Evolutionary conservation across 2,797 vertebrate genomes (phyloP), one percentile per base, ranked within the genome.

Genomic region (Rhabdomys pumilio): DNA sequence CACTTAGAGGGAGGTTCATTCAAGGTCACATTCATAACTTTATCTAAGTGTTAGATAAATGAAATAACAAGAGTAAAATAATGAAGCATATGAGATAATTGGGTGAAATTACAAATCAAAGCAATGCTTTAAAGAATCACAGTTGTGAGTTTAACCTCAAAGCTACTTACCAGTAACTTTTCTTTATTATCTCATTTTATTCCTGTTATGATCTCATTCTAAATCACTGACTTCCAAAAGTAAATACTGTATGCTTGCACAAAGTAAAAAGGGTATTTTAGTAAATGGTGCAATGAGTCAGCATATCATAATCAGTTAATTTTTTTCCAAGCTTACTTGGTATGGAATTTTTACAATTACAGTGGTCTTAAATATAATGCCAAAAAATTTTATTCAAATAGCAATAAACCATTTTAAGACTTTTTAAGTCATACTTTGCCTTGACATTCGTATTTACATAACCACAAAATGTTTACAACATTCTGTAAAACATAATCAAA

Each of bases 141-240:
- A 57, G 15, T 59, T 53, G 88, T 92, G 63, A 72, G 8, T 69
- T 93, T 95, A 92, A 94, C 41, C 69, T 96, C 13, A 90, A 88
- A 77, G 24, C 8, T 63, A 9, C 63, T 92, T 53, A 29, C 53
- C 67, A 75, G 44, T 88, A 95, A 84, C 44, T 86, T 90, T 82
- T 26, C 84, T 14, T 90, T 19, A 86, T 95, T 93, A 89, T 83
- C 44, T 97, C 75, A 96, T 97, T 96, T 91, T 24, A 81, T 90
- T 24, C 0, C 3, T 89, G 69, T 93, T 83, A 87, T 95, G 89
- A 96, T 72, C 57, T 97, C 86, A 96, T 94, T 96, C 8, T 91
- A 93, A 95, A 93, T 81, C 19, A 91, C 2, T 81, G 24, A 59
- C 29, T 96, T 96, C 83, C 38, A 86, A 93, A 96, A 95, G 53